Base-by-base conservation (phyloP, 2,888 invertebrate genomes). In the Rotaria macrura region DNA sequence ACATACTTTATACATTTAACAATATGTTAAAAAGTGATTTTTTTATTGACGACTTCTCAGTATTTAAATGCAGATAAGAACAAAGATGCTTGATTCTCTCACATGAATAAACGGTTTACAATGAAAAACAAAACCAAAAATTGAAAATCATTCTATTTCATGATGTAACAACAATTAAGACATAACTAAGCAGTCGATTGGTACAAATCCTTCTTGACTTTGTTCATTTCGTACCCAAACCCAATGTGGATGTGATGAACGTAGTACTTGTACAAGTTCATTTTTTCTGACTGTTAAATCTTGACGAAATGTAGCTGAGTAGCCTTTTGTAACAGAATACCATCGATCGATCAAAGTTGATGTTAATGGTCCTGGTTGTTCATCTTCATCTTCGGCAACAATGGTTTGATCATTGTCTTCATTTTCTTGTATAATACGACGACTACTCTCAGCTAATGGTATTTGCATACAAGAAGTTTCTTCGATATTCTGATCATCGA, bases 171-270 rank as follows among this genome's bases (percentile, higher is more conserved):
- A 65, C 65, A 65, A 34, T 20, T 29, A 34, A 6, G 65, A 34
- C 34, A 34, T 2, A 29, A 79, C 0, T 14, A 79, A 43, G n/a
- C 79, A 79, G n/a, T 79, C 79, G 0, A 12, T 79, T 4, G 79
- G 79, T 20, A 79, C 20, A 79, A 43, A 79, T 43, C 79, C 79
- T 43, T 79, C 79, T 25, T 79, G 12, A 79, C n/a, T 79, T 0
- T n/a, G 40, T 43, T 79, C 79, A 79, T 79, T 79, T 25, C 43
- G 40, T 14, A 40, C 43, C 79, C 79, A 79, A 79, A 25, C 25
- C 79, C 79, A 79, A 79, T 79, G 79, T 79, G 79, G 79, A 79
- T 79, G 79, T 43, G 79, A 43, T 40, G 79, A 43, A 43, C n/a
- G 40, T 6, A 79, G 10, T n/a, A 79, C 20, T 79, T 79, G 79